phyloP scores from a whole-genome alignment of 2,888 invertebrate species.

The Perithous albicinctus region DNA sequence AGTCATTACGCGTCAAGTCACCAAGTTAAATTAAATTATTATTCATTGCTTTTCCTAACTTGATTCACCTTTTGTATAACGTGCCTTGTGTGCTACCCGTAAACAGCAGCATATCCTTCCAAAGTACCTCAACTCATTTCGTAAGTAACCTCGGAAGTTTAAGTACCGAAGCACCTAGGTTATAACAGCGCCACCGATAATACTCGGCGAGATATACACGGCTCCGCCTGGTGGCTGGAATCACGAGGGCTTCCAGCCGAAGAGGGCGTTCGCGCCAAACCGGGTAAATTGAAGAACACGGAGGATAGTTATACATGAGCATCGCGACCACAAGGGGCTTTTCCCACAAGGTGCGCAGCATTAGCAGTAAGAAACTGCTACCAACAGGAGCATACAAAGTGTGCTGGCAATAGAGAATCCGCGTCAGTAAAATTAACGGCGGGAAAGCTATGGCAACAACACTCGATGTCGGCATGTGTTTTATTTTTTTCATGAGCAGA shows the following conservation, averaged over 20 bases:
- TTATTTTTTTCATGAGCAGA: background rate
- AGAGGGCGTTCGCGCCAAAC: slow-evolving; percentile 71
- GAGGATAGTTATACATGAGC: slow-evolving; percentile 8
- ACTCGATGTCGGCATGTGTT: background rate
- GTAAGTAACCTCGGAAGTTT: slow-evolving; percentile 70
- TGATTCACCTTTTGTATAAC: background rate
- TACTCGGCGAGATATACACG: slow-evolving; percentile 4
- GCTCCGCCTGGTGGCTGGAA: background rate
- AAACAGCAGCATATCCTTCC: background rate
- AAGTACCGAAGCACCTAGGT: slow-evolving; percentile 11
- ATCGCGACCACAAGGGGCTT: slow-evolving; percentile 54
- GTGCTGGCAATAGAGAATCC: slow-evolving; percentile 12
- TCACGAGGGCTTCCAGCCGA: slow-evolving; percentile 56
- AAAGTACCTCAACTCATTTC: slow-evolving; percentile 59
- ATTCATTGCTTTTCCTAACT: no score
- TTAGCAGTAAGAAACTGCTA: slow-evolving; percentile 21
- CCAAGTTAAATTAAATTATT: no score
- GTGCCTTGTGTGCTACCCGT: background rate
- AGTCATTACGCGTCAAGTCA: no score
- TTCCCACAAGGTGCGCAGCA: slow-evolving; percentile 71
- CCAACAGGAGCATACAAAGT: slow-evolving; percentile 11
- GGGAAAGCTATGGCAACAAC: slow-evolving; percentile 11
- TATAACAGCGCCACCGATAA: slow-evolving; percentile 38
- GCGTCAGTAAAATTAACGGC: background rate
- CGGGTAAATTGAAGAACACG: slow-evolving; percentile 76